These are phyloP conservation scores for Aldrovandia affinis DNA, from an alignment of 2,797 vertebrate species.

Conservation along the genomic window DNA sequence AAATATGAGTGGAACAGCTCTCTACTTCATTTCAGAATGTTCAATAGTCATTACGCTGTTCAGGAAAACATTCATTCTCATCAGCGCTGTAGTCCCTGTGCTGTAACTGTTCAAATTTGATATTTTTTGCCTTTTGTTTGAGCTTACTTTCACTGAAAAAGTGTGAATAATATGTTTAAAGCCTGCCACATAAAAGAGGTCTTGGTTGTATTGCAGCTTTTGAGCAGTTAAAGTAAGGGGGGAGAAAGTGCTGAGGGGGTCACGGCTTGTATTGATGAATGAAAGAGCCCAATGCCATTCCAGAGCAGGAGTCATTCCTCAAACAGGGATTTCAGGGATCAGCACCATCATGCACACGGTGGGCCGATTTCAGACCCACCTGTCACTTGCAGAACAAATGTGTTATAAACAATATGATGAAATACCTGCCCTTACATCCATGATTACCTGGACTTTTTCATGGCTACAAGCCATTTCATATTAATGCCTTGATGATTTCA, in stretches of 20 bases:
- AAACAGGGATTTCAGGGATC: constrained; percentile 4
- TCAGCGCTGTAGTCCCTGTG: too few species aligned
- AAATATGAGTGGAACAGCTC: too few species aligned
- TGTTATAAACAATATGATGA: not conserved
- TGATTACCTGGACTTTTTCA: not conserved
- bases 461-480: not conserved
- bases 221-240: not conserved
- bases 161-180: too few species aligned
- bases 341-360: not conserved
- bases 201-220: not conserved
- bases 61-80: too few species aligned
- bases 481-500: constrained; percentile 16
- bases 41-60: too few species aligned
- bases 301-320: constrained; percentile 1
- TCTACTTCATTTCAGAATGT: too few species aligned
- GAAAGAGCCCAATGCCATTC: not conserved
- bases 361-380: not conserved
- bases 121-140: too few species aligned
- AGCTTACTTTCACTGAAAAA: too few species aligned
- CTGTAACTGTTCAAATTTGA: too few species aligned
- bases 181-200: too few species aligned
- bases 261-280: not conserved
- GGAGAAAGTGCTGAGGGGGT: not conserved
- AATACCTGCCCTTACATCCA: not conserved
- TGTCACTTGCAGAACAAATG: not conserved